phyloP scores from a whole-genome alignment of 1,140 invertebrate genomes.

The Dinoponera quadriceps region DNA sequence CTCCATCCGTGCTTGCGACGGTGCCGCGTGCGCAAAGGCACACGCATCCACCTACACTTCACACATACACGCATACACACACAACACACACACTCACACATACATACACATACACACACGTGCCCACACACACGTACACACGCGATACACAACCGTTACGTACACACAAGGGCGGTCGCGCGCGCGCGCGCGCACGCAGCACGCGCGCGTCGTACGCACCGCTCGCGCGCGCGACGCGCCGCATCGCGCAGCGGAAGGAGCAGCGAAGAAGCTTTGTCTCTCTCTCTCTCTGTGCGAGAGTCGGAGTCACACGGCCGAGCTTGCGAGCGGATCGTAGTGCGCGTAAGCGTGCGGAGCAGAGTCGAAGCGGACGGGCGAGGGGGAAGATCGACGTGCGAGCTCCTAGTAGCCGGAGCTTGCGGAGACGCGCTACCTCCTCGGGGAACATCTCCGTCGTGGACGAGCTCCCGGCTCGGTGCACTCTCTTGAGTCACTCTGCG shows the following conservation, averaged over 20 bases:
- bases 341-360: conserved; percentile 28
- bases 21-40: conserved; percentile 56
- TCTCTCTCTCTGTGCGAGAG: conserved; percentile 12
- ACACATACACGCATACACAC: conserved; percentile 23
- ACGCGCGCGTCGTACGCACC: conserved; percentile 40
- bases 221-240: conserved; percentile 16
- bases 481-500: neutral
- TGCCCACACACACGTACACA: neutral
- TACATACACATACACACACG: neutral
- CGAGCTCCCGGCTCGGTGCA: neutral
- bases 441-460: neutral
- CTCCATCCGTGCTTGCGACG: conserved; percentile 62
- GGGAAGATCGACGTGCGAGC: conserved; percentile 32
- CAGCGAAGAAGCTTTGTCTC: conserved; percentile 30
- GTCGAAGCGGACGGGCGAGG: conserved; percentile 18
- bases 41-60: neutral
- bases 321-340: conserved; percentile 28
- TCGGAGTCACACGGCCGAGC: conserved; percentile 1
- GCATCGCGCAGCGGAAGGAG: conserved; percentile 39
- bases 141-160: neutral
- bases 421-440: conserved; percentile 49
- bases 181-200: conserved; percentile 11
- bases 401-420: conserved; percentile 5
- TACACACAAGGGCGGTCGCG: neutral
- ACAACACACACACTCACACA: neutral